A percentile compares a stretch with the other conserved stretches of the same genome.
Conservation (phyloP, 2,797 vertebrate genomes). For the Lepilemur septentrionalis region DNA sequence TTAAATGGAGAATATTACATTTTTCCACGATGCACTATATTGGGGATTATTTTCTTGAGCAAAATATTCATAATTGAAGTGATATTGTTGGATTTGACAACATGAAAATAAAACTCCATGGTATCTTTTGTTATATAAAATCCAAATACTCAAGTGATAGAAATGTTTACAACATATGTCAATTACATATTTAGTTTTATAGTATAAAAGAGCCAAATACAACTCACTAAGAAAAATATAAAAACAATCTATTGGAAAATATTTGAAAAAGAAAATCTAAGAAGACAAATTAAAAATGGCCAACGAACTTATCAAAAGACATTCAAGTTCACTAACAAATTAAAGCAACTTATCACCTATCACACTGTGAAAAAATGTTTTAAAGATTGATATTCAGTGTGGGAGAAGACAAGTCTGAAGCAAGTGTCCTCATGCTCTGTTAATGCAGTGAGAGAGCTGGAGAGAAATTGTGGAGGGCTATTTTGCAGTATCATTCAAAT, state of each 20-base stretch:
- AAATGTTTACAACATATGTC: neutral
- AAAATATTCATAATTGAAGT: constrained; percentile 5
- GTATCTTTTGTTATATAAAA: neutral
- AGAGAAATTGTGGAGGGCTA: neutral
- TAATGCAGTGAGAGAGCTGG: neutral
- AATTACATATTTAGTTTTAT: neutral
- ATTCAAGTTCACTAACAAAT: neutral
- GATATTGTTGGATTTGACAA: neutral
- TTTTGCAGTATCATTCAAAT: neutral
- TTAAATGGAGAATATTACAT: neutral
- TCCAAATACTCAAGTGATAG: neutral
- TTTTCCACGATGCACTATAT: neutral
- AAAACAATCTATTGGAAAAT: neutral
- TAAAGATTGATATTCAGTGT: neutral
- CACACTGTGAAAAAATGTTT: neutral
- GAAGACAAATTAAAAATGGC: neutral
- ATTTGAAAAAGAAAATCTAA: neutral
- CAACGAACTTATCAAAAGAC: neutral
- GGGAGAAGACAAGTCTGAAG: neutral
- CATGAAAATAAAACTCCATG: neutral
- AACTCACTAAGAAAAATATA: neutral
- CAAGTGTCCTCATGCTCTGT: neutral
- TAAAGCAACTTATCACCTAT: neutral
- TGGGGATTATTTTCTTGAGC: neutral
- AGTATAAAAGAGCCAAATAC: neutral